Conservation (phyloP, 2,888 invertebrate species). For the Tinea pellionella region DNA sequence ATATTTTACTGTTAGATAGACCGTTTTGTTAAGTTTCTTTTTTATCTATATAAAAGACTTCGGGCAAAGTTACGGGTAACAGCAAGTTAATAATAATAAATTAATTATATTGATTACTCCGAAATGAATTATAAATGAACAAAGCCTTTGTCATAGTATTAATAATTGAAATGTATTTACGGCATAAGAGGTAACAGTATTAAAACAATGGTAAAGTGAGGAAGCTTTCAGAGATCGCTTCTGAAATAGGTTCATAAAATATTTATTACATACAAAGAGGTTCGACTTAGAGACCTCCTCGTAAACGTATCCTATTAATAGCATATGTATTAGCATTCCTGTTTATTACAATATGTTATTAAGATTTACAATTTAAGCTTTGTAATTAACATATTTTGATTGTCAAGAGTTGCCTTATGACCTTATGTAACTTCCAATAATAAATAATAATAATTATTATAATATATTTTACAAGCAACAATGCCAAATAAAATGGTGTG, state of each 20-base stretch:
- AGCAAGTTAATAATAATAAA: too few relatives aligned
- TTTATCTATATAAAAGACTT: too few relatives aligned
- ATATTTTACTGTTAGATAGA: too few relatives aligned
- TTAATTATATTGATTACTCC: not conserved
- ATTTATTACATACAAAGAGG: constrained; percentile 8
- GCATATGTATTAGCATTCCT: not conserved
- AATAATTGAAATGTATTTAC: not conserved
- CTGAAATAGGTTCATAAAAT: constrained; percentile 4
- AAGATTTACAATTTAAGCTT: not conserved
- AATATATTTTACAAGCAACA: too few relatives aligned
- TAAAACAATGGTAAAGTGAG: not conserved
- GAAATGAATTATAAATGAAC: not conserved
- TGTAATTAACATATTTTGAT: too few relatives aligned
- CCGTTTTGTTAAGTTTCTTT: too few relatives aligned
- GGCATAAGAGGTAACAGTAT: not conserved
- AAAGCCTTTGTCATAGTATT: not conserved
- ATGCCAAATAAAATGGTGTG: too few relatives aligned
- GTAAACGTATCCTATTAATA: not conserved
- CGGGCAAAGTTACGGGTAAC: too few relatives aligned
- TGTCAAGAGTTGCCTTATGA: too few relatives aligned
- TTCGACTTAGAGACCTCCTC: not conserved
- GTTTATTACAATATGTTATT: not conserved
- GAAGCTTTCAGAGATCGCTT: not conserved
- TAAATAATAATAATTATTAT: too few relatives aligned
- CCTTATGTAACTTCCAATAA: too few relatives aligned